phyloP scores from a whole-genome alignment of 2,113 vertebrate species.

The Saguinus imperator region DNA sequence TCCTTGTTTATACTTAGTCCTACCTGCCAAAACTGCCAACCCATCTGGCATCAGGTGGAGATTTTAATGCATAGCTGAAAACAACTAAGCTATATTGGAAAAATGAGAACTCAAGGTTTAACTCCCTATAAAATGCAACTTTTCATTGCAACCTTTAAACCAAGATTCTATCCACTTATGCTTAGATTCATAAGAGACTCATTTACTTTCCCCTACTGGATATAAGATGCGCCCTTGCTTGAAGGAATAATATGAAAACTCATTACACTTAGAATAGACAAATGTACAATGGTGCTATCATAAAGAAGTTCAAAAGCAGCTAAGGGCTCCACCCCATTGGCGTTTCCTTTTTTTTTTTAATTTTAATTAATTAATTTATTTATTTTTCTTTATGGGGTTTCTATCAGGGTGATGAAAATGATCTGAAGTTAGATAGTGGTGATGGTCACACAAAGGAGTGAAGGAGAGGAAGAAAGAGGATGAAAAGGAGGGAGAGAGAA shows the following conservation, averaged over 20 bases:
- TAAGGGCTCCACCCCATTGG: slow-evolving; percentile 54
- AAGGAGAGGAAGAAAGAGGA: too few relatives aligned
- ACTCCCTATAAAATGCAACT: neutral
- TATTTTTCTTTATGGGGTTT: too few relatives aligned
- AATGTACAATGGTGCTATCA: slow-evolving; percentile 80
- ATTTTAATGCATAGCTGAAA: neutral
- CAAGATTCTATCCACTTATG: slow-evolving; percentile 60
- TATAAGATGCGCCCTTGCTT: slow-evolving; percentile 76
- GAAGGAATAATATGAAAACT: slow-evolving; percentile 81
- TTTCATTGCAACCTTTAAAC: slow-evolving; percentile 57
- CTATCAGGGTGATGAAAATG: too few relatives aligned
- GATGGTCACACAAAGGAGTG: too few relatives aligned
- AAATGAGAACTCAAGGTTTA: neutral
- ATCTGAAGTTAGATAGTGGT: too few relatives aligned
- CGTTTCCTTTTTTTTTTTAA: slow-evolving; percentile 35
- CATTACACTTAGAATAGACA: slow-evolving; percentile 76
- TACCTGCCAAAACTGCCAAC: neutral
- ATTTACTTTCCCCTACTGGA: neutral
- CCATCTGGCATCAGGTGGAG: neutral
- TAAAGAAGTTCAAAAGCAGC: slow-evolving; percentile 65
- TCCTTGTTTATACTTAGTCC: neutral
- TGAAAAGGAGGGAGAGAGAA: too few relatives aligned
- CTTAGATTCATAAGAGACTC: slow-evolving; percentile 58
- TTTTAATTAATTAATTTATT: too few relatives aligned
- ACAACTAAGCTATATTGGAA: neutral